Evolutionary conservation across 2,113 vertebrate species (phyloP), one percentile per base, ranked within the genome.

Genomic region (Haemorhous mexicanus): DNA sequence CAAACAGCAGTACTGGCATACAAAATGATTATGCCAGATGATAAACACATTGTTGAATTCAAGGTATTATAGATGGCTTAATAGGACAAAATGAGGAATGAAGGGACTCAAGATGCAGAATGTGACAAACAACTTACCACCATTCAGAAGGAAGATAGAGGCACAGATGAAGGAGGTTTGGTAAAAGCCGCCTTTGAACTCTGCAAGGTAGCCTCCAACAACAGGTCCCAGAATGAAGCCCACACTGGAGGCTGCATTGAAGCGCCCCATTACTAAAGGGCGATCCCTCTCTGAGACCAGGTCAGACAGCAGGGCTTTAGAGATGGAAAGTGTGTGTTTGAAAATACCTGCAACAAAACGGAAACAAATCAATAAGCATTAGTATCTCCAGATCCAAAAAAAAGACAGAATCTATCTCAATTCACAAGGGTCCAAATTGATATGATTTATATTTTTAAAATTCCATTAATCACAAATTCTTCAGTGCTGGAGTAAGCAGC

Each of bases 221-320:
- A 99, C 78, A 5, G 99, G 99, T 8, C 99, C 99, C 95, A 99
- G 92, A 90, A 99, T 99, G 97, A 99, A 99, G 84, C 99, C 99
- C 47, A 99, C 97, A 1, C 98, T 98, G 8, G 99, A 99, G 28
- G 98, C 99, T 35, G 98, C 98, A 47, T 99, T 99, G 86, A 99
- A 99, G 67, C 98, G 98, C 33, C 99, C 99, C 96, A 99, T 98
- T 41, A 99, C 98, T 21, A 99, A 98, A 4, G 99, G 99, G 63
- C 99, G 98, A 52, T 99, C 98, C 56, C 97, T 96, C 93, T 99
- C 98, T 6, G 97, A 96, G 95, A 99, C 99, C 97, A 99, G 93
- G 92, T 99, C 99, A 19, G 99, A 99, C 63, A 99, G 98, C 76
- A 99, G 97, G 6, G 99, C 99, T 97, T 99, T 99, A 95, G 98